phyloP scores from a whole-genome alignment of 2,113 vertebrate species.

The Myrmecobius fasciatus region DNA sequence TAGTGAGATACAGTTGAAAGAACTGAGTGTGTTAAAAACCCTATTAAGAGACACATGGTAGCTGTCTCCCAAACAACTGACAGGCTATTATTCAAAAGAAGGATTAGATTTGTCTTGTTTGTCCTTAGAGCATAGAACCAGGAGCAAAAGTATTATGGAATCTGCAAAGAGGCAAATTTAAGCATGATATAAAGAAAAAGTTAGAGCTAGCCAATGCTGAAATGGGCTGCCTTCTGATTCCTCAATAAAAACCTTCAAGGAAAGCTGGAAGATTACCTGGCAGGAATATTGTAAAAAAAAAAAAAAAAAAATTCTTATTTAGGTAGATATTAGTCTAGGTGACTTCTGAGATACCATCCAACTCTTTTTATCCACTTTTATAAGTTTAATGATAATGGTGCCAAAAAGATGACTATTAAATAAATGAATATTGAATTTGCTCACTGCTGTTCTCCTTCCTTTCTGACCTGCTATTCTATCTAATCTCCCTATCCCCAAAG shows the following conservation, averaged over 20 bases:
- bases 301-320: neutral
- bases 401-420: constrained; percentile 7
- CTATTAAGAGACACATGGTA: neutral
- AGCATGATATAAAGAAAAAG: neutral
- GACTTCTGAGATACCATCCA: neutral
- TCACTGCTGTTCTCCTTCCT: neutral
- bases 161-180: neutral
- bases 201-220: neutral
- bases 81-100: neutral
- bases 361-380: constrained; percentile 10
- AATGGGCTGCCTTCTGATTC: neutral
- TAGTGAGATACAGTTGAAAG: neutral
- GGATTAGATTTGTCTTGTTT: neutral
- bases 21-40: neutral
- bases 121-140: neutral
- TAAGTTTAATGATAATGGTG: constrained; percentile 12
- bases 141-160: neutral
- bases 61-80: neutral
- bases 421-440: neutral
- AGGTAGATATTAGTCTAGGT: neutral
- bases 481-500: neutral
- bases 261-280: neutral
- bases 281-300: neutral
- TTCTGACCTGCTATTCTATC: neutral
- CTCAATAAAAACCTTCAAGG: neutral